These are phyloP conservation scores for Ostrea edulis DNA, from an alignment of 1,140 invertebrate species.

Conservation along the genomic window DNA sequence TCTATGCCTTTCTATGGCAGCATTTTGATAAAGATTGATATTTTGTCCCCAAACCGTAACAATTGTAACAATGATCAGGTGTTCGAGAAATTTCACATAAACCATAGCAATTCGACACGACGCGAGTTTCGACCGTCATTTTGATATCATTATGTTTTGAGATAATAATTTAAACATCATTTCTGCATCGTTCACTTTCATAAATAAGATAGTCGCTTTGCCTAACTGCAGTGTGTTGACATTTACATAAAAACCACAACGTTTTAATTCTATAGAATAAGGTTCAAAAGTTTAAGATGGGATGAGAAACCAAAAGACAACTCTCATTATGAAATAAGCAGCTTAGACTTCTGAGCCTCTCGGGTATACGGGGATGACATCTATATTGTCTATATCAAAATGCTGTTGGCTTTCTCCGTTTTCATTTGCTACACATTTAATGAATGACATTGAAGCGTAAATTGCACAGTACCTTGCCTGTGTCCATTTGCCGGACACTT, in stretches of 20 bases:
- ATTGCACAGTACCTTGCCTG: neutral
- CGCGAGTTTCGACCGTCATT: neutral
- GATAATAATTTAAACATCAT: conserved; percentile 40
- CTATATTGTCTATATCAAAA: conserved; percentile 2
- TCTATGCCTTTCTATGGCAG: neutral
- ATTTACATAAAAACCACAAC: conserved; percentile 33
- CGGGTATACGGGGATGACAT: conserved; percentile 13
- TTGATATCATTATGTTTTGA: conserved; percentile 31
- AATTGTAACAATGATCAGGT: conserved; percentile 12
- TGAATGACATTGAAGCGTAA: neutral
- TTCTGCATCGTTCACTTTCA: conserved; percentile 27
- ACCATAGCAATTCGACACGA: conserved; percentile 19
- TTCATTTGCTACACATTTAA: neutral
- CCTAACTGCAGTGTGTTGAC: conserved; percentile 4
- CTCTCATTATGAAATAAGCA: conserved; percentile 34
- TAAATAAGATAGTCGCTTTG: conserved; percentile 19
- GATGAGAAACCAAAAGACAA: conserved; percentile 35
- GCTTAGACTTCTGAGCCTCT: conserved; percentile 24
- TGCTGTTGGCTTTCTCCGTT: conserved; percentile 6
- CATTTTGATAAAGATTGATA: conserved; percentile 18
- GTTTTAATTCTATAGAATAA: conserved; percentile 16
- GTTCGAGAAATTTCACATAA: neutral
- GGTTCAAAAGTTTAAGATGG: conserved; percentile 38
- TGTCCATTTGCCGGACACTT: neutral
- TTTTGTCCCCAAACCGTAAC: neutral